Evolutionary conservation across 2,888 invertebrate species (phyloP).

Genomic region (Stomorhina lunata): DNA sequence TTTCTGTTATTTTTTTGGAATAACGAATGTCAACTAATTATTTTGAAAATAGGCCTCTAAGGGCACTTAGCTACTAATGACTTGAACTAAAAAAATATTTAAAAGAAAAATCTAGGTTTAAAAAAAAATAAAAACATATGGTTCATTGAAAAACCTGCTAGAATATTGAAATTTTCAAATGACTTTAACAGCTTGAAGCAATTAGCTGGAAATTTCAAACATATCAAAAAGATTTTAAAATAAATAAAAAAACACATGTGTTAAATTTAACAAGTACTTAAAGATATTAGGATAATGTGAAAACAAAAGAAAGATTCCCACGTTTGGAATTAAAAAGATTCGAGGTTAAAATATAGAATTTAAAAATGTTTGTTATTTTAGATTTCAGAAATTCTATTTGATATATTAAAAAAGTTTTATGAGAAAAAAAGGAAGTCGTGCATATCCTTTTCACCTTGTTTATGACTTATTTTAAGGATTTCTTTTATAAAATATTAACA

Average conservation of each 20-base stretch:
- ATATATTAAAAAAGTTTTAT: constrained; percentile 4
- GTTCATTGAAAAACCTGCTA: constrained; percentile 9
- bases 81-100: not conserved
- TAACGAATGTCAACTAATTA: constrained; percentile 32
- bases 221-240: not conserved
- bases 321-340: not conserved
- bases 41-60: not conserved
- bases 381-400: constrained; percentile 27
- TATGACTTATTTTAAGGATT: not conserved
- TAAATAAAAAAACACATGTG: constrained; percentile 19
- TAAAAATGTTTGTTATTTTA: not conserved
- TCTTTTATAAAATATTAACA: constrained; percentile 40
- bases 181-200: constrained; percentile 36
- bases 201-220: constrained; percentile 41
- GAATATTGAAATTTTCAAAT: constrained; percentile 9
- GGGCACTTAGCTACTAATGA: constrained; percentile 23
- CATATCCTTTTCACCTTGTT: constrained; percentile 23
- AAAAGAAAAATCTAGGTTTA: not conserved
- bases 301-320: constrained; percentile 21
- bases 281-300: not conserved
- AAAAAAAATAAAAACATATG: constrained; percentile 31
- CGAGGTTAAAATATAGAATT: not conserved
- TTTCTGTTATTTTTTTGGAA: not conserved
- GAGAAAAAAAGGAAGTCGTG: constrained; percentile 34
- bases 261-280: constrained; percentile 15